A percentile compares a stretch with the other conserved stretches of the same genome.
phyloP scores from a whole-genome alignment of 2,888 invertebrate species.

The Xestia ashworthii region DNA sequence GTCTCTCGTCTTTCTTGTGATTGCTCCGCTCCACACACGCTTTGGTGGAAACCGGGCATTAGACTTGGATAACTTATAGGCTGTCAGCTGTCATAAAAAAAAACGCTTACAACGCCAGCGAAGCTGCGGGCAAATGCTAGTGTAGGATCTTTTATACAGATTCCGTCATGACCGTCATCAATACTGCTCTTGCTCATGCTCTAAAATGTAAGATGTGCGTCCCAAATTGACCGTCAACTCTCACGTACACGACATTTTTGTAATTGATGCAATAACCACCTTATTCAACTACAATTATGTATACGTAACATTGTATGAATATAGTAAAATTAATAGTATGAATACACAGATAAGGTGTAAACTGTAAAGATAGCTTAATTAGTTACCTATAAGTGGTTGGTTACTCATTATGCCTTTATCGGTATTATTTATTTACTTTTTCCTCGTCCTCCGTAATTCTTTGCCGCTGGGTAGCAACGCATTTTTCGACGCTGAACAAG shows the following conservation, averaged over 20 bases:
- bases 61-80: neutral
- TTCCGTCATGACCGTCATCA: neutral
- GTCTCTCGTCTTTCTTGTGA: too few species aligned
- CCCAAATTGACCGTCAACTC: neutral
- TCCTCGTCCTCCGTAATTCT: constrained; percentile 4
- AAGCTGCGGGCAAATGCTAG: neutral
- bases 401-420: neutral
- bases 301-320: neutral
- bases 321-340: neutral
- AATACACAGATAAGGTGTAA: neutral
- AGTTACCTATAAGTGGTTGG: neutral
- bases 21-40: too few species aligned
- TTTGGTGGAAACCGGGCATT: too few species aligned
- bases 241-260: neutral
- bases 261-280: too few species aligned
- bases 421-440: neutral
- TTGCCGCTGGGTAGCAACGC: neutral
- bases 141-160: too few species aligned
- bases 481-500: neutral
- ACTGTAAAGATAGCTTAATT: neutral
- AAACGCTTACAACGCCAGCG: neutral
- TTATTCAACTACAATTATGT: too few species aligned
- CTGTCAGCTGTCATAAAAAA: neutral
- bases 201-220: neutral
- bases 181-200: neutral